Conservation (phyloP, 2,888 invertebrate genomes). For the Serripes groenlandicus region DNA sequence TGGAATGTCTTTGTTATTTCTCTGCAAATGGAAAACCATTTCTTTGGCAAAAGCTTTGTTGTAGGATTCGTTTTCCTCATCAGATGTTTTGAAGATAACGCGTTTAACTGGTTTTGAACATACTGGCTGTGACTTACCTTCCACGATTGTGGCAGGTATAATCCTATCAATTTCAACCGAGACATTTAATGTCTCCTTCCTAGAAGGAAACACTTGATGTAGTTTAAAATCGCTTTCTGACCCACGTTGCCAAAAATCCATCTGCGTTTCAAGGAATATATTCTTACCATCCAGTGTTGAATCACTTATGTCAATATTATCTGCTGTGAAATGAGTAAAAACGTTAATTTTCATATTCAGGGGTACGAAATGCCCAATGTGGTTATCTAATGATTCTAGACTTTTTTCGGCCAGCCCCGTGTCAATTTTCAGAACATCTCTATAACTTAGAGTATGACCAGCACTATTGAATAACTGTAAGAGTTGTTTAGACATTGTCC, state of each 20-base stretch:
- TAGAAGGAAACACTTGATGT: too few relatives aligned
- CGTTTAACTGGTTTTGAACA: too few relatives aligned
- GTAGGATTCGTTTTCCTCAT: too few relatives aligned
- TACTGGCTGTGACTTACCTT: too few relatives aligned
- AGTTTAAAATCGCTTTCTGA: too few relatives aligned
- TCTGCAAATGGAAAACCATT: too few relatives aligned
- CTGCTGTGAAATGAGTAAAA: constrained; percentile 31
- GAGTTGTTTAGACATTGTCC: constrained; percentile 27
- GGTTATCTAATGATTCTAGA: background rate
- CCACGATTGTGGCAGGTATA: too few relatives aligned
- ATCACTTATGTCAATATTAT: constrained; percentile 49
- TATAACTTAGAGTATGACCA: constrained; percentile 11
- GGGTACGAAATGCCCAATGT: background rate
- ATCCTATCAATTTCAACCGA: too few relatives aligned
- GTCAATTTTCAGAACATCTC: constrained; percentile 24
- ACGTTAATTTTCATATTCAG: background rate
- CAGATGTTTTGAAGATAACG: too few relatives aligned
- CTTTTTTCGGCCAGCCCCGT: constrained; percentile 22
- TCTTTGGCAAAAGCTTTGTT: too few relatives aligned
- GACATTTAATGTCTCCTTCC: too few relatives aligned
- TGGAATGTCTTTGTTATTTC: too few relatives aligned
- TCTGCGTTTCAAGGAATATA: constrained; percentile 49
- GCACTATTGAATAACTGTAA: constrained; percentile 34
- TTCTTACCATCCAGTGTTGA: constrained; percentile 39
- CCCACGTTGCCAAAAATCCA: constrained; percentile 41